These are phyloP conservation scores for Actenoides hombroni DNA, from an alignment of 2,113 vertebrate genomes.

Conservation along the genomic window DNA sequence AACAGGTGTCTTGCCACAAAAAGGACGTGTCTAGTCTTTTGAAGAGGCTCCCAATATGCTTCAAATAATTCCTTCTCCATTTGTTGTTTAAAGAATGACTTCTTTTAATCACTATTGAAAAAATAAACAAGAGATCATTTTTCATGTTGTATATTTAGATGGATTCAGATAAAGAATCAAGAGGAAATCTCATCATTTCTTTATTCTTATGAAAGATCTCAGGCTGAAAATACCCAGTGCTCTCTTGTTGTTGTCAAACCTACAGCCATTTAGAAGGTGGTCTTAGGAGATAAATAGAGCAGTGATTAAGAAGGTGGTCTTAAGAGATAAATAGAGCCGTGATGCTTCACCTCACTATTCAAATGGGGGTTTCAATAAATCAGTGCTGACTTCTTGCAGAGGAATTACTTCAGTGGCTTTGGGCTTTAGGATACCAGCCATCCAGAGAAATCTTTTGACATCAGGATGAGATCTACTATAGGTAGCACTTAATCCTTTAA, in stretches of 20 bases:
- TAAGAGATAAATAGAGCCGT: slow-evolving; percentile 52
- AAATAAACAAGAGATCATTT: background rate
- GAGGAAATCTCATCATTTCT: slow-evolving; percentile 16
- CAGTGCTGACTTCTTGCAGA: slow-evolving; percentile 2
- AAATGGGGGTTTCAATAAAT: slow-evolving; percentile 45
- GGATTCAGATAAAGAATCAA: slow-evolving; percentile 32
- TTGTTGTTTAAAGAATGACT: background rate
- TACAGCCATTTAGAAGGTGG: slow-evolving; percentile 33
- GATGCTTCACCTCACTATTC: slow-evolving; percentile 46
- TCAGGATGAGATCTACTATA: slow-evolving; percentile 53
- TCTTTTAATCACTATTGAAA: slow-evolving; percentile 1
- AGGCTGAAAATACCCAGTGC: slow-evolving; percentile 8
- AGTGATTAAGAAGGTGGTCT: slow-evolving; percentile 31
- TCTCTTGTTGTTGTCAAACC: slow-evolving; percentile 10
- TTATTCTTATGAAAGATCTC: slow-evolving; percentile 38
- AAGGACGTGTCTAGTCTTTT: background rate
- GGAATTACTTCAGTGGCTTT: slow-evolving; percentile 43
- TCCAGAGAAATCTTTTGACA: slow-evolving; percentile 68
- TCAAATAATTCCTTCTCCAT: background rate
- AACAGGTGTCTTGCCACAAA: background rate
- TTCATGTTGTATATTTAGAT: background rate
- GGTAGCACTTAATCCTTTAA: slow-evolving; percentile 69
- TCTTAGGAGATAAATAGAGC: slow-evolving; percentile 42
- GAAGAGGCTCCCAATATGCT: background rate
- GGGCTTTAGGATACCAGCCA: slow-evolving; percentile 39